Percentiles rank a stretch among this genome's conserved stretches.
These are phyloP conservation scores for Marisa cornuarietis DNA, from an alignment of 1,140 invertebrate genomes.

Conservation along the genomic window DNA sequence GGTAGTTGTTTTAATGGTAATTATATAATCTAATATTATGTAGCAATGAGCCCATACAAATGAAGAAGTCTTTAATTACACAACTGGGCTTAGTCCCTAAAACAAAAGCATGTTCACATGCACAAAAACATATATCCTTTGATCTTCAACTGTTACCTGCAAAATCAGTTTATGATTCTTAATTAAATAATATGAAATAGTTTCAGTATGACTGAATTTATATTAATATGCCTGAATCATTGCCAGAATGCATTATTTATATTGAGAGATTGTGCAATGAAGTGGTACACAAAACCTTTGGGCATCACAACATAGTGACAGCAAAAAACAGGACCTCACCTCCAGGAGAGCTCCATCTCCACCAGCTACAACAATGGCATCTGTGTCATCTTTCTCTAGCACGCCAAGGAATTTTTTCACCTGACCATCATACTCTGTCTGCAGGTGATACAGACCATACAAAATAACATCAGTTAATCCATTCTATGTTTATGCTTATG, in stretches of 20 bases:
- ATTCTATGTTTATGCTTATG: too few species aligned
- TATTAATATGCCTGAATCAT: neutral
- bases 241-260: neutral
- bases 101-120: too few species aligned
- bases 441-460: slow-evolving; percentile 32
- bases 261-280: neutral
- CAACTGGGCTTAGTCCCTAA: too few species aligned
- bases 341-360: slow-evolving; percentile 94
- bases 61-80: too few species aligned
- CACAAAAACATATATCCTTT: neutral
- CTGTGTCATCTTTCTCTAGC: slow-evolving; percentile 74
- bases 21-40: too few species aligned
- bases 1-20: too few species aligned
- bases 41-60: too few species aligned
- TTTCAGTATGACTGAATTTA: neutral
- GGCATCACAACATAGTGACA: neutral
- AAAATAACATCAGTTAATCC: too few species aligned
- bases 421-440: slow-evolving; percentile 87
- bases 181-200: neutral
- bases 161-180: neutral
- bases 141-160: neutral
- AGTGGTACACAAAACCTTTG: neutral
- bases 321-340: slow-evolving; percentile 66
- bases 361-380: slow-evolving; percentile 89
- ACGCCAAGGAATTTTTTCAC: slow-evolving; percentile 78